These are phyloP conservation scores for Etia nguti DNA, from an alignment of 2,113 vertebrate genomes.

Conservation along the genomic window DNA sequence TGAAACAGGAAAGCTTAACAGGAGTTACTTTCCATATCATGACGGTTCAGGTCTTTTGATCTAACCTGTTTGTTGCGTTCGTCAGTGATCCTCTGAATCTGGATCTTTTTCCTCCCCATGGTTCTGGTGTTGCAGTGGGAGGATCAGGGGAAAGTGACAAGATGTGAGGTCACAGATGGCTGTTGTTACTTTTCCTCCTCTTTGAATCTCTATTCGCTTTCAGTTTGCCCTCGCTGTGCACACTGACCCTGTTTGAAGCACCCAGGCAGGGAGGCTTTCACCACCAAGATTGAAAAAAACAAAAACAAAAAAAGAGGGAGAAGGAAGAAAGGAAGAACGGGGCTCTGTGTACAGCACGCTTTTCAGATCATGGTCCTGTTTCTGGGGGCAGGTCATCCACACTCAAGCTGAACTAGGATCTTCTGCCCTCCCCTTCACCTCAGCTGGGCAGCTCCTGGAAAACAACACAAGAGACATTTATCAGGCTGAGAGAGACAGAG, in stretches of 20 bases:
- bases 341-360: conserved; percentile 24
- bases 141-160: conserved; percentile 1
- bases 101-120: conserved; percentile 99
- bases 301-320: conserved; percentile 21
- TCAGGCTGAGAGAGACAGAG: not conserved
- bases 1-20: not conserved
- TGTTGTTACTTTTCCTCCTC: not conserved
- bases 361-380: conserved; percentile 73
- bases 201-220: not conserved
- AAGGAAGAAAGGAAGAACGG: conserved; percentile 35
- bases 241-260: conserved; percentile 23
- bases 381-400: conserved; percentile 49
- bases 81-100: conserved; percentile 97
- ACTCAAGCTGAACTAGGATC: conserved; percentile 39
- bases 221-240: not conserved
- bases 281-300: not conserved
- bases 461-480: conserved; percentile 39
- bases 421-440: conserved; percentile 63
- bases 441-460: conserved; percentile 66
- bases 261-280: conserved; percentile 24
- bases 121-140: conserved; percentile 64
- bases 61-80: conserved; percentile 94
- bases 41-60: rapidly evolving
- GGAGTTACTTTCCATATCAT: not conserved
- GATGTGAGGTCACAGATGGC: conserved; percentile 32